Percentiles rank a stretch among this genome's conserved stretches.
Evolutionary conservation across 2,113 vertebrate species (phyloP).

Genomic region (Micromys minutus): DNA sequence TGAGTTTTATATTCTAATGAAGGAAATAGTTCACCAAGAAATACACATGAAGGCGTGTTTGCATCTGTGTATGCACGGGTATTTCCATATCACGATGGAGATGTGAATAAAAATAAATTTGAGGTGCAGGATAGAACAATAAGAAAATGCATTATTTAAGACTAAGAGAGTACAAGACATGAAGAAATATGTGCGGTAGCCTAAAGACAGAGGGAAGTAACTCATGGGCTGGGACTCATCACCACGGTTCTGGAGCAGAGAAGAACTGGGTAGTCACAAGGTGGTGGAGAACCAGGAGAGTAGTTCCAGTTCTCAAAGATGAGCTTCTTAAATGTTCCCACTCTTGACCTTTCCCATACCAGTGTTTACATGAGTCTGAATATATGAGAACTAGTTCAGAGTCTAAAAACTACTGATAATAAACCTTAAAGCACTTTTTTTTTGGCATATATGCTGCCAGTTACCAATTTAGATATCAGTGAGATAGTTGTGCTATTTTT

Average conservation of each 20-base stretch:
- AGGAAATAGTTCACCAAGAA: background rate
- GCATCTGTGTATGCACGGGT: background rate
- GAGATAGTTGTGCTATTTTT: background rate
- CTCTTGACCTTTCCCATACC: background rate
- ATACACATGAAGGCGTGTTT: background rate
- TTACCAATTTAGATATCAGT: background rate
- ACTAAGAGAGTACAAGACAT: background rate
- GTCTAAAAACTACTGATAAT: background rate
- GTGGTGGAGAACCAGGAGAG: background rate
- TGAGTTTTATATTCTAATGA: background rate
- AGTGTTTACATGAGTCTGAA: background rate
- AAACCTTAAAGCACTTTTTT: background rate
- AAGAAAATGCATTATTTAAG: background rate
- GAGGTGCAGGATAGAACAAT: background rate
- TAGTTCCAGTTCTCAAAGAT: background rate
- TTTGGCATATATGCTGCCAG: background rate
- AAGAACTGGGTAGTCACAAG: background rate
- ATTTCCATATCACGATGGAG: background rate
- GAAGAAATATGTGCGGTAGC: background rate
- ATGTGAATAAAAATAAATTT: slow-evolving; percentile 2
- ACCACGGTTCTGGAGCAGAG: background rate
- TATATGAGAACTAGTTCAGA: background rate
- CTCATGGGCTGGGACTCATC: background rate
- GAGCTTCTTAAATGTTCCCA: background rate
- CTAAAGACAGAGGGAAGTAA: background rate